Evolutionary conservation across 2,797 vertebrate species (phyloP).

Genomic region (Synaphobranchus kaupii): DNA sequence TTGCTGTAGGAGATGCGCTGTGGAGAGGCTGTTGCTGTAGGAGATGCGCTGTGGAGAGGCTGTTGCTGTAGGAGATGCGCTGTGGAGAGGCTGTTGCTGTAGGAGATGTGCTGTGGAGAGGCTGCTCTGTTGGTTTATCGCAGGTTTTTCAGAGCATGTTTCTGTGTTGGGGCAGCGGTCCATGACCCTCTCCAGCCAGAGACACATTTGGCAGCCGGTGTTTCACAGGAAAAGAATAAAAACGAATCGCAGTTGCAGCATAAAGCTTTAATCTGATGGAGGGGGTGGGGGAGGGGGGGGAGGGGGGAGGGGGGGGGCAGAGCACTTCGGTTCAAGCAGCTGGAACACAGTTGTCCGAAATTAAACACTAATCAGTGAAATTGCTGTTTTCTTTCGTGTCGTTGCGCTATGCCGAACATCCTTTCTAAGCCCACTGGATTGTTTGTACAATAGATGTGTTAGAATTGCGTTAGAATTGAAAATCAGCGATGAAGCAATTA

Average conservation of each 20-base stretch:
- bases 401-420: neutral
- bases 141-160: neutral
- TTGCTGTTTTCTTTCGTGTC: neutral
- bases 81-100: too few relatives aligned
- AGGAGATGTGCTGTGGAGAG: neutral
- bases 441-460: neutral
- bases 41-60: neutral
- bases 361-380: constrained; percentile 12
- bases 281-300: too few relatives aligned
- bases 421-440: neutral
- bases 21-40: neutral
- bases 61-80: too few relatives aligned
- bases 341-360: neutral
- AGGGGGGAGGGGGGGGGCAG: too few relatives aligned
- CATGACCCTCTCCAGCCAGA: neutral
- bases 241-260: neutral
- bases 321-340: neutral
- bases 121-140: neutral
- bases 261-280: neutral
- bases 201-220: neutral
- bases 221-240: neutral
- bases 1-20: neutral
- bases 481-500: neutral
- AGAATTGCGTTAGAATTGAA: neutral
- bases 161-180: neutral